Percentiles rank a stretch among this genome's conserved stretches.
Evolutionary conservation across 1,140 invertebrate species (phyloP).

Genomic region (Apis laboriosa): DNA sequence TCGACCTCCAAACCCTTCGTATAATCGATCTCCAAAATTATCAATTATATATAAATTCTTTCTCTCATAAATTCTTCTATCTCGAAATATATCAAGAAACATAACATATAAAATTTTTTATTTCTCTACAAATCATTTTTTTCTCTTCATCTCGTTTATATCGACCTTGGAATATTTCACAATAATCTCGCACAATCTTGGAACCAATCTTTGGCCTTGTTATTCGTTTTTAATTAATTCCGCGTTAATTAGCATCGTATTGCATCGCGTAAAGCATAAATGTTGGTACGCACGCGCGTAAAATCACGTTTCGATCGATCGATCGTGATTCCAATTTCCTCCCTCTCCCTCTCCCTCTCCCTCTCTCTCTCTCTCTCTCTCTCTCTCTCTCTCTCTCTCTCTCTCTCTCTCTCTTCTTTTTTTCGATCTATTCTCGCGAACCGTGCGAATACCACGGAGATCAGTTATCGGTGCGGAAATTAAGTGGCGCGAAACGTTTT

Average conservation of each 20-base stretch:
- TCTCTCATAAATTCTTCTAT: no score
- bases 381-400: not conserved
- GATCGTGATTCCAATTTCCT: constrained; percentile 20
- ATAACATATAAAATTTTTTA: no score
- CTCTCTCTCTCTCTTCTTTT: constrained; percentile 18
- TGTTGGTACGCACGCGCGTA: constrained; percentile 22
- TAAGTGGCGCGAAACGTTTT: constrained; percentile 14
- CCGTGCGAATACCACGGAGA: constrained; percentile 17
- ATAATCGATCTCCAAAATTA: no score
- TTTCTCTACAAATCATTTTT: no score
- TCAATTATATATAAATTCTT: no score
- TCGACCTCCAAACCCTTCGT: no score
- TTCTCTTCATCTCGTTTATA: not conserved
- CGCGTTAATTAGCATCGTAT: constrained; percentile 19
- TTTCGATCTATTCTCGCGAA: constrained; percentile 12
- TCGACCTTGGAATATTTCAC: not conserved
- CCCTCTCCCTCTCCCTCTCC: not conserved
- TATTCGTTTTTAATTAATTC: constrained; percentile 6
- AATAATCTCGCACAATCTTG: not conserved
- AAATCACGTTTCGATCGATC: constrained; percentile 32
- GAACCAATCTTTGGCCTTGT: not conserved
- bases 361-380: not conserved
- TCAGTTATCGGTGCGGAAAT: constrained; percentile 22
- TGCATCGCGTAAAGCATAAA: not conserved
- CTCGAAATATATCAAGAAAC: no score